These are phyloP conservation scores for Aplidium turbinatum DNA, from an alignment of 23 tunicate genomes.

Conservation along the genomic window DNA sequence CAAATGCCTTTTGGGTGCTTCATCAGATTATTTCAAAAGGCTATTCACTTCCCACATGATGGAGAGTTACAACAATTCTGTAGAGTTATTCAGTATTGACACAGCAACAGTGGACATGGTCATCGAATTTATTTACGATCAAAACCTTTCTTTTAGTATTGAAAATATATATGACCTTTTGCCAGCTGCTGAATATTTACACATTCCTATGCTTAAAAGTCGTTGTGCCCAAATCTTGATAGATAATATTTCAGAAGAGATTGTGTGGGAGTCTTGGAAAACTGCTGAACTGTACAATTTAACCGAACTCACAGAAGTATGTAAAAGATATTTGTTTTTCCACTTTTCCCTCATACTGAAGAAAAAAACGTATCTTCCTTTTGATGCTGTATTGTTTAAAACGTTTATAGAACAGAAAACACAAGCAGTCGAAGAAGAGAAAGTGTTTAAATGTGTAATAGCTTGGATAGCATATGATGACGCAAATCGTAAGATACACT, in stretches of 20 bases:
- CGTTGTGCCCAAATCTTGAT: neutral
- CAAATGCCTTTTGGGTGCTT: conserved; percentile 1
- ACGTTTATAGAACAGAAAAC: no score
- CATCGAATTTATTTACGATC: neutral
- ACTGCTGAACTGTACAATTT: neutral
- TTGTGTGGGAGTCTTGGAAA: neutral
- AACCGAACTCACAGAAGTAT: neutral
- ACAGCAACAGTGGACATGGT: neutral
- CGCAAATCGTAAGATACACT: no score
- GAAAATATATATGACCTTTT: conserved; percentile 7
- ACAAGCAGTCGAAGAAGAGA: no score
- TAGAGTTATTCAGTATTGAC: neutral
- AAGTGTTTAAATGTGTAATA: no score
- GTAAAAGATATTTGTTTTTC: neutral
- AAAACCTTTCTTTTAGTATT: neutral
- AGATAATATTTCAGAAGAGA: neutral
- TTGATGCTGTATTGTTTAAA: neutral
- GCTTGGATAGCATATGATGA: no score
- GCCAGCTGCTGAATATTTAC: neutral
- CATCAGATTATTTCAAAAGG: conserved; percentile 1
- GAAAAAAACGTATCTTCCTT: neutral
- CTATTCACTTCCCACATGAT: neutral
- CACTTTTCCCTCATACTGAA: neutral
- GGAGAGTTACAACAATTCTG: neutral
- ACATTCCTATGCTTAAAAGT: neutral